Percentiles rank a stretch among this genome's conserved stretches.
phyloP scores from a whole-genome alignment of 2,888 invertebrate species.

The Epirrhoe alternata region DNA sequence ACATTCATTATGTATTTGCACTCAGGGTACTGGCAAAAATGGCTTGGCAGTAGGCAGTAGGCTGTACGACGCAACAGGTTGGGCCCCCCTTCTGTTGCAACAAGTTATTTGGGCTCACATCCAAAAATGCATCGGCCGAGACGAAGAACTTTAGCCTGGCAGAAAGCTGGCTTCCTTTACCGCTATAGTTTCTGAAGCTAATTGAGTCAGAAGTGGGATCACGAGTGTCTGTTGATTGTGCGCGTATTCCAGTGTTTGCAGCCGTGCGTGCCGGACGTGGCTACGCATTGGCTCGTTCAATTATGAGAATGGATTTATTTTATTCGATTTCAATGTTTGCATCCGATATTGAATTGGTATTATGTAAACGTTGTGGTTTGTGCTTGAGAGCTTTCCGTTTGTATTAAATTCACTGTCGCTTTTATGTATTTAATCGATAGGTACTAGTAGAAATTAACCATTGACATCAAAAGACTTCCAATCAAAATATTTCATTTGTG shows the following conservation, averaged over 20 bases:
- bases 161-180: constrained; percentile 58
- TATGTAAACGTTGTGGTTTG: constrained; percentile 41
- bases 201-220: constrained; percentile 45
- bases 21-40: constrained; percentile 75
- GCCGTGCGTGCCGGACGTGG: constrained; percentile 49
- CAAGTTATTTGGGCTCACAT: constrained; percentile 83
- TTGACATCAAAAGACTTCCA: background rate
- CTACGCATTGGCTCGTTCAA: constrained; percentile 55
- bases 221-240: constrained; percentile 38
- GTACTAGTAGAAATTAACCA: background rate
- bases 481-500: background rate
- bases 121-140: constrained; percentile 83
- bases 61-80: constrained; percentile 76
- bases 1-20: constrained; percentile 83
- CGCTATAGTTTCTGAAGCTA: constrained; percentile 55
- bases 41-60: constrained; percentile 62
- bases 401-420: constrained; percentile 29
- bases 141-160: constrained; percentile 63
- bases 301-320: constrained; percentile 50
- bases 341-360: constrained; percentile 42
- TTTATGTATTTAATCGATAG: constrained; percentile 13
- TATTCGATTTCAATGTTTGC: constrained; percentile 45
- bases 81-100: constrained; percentile 70
- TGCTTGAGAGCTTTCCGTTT: constrained; percentile 44
- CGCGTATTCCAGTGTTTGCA: constrained; percentile 46